Base-by-base conservation (phyloP, 2,888 invertebrate species). In the Synanthedon andrenaeformis region DNA sequence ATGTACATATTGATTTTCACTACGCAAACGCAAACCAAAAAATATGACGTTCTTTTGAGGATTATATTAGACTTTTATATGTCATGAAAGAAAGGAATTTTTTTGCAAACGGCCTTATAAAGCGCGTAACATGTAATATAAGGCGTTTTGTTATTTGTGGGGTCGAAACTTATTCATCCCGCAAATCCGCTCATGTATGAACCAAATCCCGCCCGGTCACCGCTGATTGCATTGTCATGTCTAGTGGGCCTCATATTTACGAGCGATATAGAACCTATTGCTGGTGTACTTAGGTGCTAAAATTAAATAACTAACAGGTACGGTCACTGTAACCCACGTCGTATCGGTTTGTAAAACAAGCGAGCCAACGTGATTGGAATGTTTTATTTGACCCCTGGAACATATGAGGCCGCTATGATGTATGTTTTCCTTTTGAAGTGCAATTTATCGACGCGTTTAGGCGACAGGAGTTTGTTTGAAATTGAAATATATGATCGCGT, bases 181-280 rank as follows among this genome's bases (percentile, higher is more conserved):
- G 78, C 79, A 87, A 86, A 86, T 85, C 87, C 86, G 82, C 73
- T 83, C 86, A 84, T 86, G 87, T 86, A 85, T 82, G 85, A 85
- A 79, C 74, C 79, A 86, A 87, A 86, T 85, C 87, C 86, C 77
- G 79, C 77, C 72, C 82, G 87, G 87, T 87, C 87, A 86, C 82
- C 86, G 85, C 79, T 86, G 86, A 87, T 86, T 86, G 87, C 87
- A 83, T 84, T 86, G 87, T 86, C 87, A 85, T 86, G 83, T 85
- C 81, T 79, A 76, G 74, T 72, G 74, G 75, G 69, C 74, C 58
- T 52, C 53, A 45, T 42, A 50, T 14, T 50, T 42, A 17, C 53
- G 53, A 54, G 23, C 57, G 50, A 78, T 62, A 65, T 60, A 55
- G 51, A 57, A 60, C 66, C 65, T 69, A 74, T 41, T 2, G 0